These are phyloP conservation scores for Lophius piscatorius DNA, from an alignment of 2,113 vertebrate species.

Conservation along the genomic window DNA sequence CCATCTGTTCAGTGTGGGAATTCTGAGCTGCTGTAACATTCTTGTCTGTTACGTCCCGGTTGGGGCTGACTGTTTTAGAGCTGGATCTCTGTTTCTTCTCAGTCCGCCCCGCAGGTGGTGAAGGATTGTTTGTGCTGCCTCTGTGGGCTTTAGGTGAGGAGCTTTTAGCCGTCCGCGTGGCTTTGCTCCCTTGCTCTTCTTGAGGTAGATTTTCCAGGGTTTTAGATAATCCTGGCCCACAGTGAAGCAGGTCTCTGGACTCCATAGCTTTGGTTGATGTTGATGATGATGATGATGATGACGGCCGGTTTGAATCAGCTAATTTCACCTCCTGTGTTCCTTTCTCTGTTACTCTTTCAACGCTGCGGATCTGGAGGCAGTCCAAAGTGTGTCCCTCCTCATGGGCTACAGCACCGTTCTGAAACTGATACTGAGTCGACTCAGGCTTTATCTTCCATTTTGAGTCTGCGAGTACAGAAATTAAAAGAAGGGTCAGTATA, in stretches of 20 bases:
- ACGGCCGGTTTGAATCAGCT: constrained; percentile 59
- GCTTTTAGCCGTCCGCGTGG: constrained; percentile 61
- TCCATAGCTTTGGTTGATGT: constrained; percentile 59
- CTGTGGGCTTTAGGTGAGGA: constrained; percentile 76
- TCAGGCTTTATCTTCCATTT: constrained; percentile 78
- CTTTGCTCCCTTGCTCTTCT: constrained; percentile 77
- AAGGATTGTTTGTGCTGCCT: constrained; percentile 62
- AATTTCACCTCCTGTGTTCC: constrained; percentile 58
- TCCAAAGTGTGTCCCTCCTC: constrained; percentile 75
- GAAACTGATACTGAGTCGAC: constrained; percentile 79
- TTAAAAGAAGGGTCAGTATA: not conserved
- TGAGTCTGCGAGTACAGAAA: constrained; percentile 58
- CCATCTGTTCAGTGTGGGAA: constrained; percentile 75
- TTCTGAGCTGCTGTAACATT: constrained; percentile 57
- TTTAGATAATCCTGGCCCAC: constrained; percentile 49
- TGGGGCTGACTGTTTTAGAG: constrained; percentile 76
- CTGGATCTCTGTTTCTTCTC: constrained; percentile 79
- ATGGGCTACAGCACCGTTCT: constrained; percentile 61
- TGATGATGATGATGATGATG: constrained; percentile 34
- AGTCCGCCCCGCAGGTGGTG: constrained; percentile 62
- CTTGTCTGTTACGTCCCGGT: constrained; percentile 64
- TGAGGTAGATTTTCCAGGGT: constrained; percentile 77
- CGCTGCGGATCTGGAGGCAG: constrained; percentile 80
- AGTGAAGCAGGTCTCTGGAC: constrained; percentile 53
- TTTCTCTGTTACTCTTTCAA: constrained; percentile 66